These are phyloP conservation scores for Drosophila rellima DNA, from an alignment of 2,888 invertebrate genomes.

Conservation along the genomic window DNA sequence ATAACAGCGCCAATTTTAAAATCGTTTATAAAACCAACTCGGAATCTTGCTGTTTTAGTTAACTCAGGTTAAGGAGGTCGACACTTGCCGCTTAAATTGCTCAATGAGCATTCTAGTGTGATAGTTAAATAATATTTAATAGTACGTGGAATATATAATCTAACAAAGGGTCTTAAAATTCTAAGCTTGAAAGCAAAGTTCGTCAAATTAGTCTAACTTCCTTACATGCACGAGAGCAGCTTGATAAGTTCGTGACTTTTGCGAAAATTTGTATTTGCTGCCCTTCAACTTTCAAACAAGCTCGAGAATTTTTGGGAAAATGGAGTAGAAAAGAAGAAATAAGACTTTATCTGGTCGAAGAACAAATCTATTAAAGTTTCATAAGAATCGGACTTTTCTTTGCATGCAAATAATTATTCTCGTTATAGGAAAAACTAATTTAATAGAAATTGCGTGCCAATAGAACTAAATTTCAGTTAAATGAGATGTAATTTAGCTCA, in stretches of 20 bases:
- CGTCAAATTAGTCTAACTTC: constrained; percentile 12
- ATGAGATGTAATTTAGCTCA: constrained; percentile 19
- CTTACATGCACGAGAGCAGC: constrained; percentile 13
- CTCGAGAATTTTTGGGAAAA: too few relatives aligned
- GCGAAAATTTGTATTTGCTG: background rate
- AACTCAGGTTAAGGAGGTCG: background rate
- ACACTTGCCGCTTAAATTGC: background rate
- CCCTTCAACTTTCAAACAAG: background rate
- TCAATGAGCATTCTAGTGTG: background rate
- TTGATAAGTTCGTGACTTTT: background rate
- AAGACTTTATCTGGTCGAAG: too few relatives aligned
- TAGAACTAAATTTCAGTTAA: constrained; percentile 12
- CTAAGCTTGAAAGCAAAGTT: constrained; percentile 11
- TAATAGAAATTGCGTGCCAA: constrained; percentile 32
- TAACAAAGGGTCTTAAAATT: background rate
- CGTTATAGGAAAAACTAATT: background rate
- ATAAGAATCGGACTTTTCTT: constrained; percentile 1
- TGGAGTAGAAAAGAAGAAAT: too few relatives aligned
- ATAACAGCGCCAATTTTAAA: background rate
- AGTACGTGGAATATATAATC: constrained; percentile 4
- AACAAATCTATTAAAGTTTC: constrained; percentile 1
- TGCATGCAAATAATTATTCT: constrained; percentile 41
- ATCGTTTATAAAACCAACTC: background rate
- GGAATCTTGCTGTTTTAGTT: too few relatives aligned
- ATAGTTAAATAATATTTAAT: constrained; percentile 4